phyloP scores from a whole-genome alignment of 2,113 vertebrate species.

The Callipepla squamata region DNA sequence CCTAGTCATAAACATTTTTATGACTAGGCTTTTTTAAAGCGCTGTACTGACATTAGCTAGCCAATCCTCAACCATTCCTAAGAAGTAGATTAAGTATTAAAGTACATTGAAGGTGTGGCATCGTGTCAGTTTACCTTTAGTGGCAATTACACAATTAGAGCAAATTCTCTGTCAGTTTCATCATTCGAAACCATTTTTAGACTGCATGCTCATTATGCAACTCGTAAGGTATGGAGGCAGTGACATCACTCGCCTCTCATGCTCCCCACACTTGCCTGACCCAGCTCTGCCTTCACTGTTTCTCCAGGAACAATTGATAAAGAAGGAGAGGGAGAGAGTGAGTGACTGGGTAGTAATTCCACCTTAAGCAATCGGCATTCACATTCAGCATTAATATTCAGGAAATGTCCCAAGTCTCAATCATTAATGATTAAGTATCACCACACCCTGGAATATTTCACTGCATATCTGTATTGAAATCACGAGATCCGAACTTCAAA shows the following conservation, averaged over 20 bases:
- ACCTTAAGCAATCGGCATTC: constrained; percentile 24
- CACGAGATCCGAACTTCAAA: constrained; percentile 53
- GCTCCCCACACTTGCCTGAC: background rate
- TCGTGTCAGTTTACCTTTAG: background rate
- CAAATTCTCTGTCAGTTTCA: background rate
- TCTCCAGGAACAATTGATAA: background rate
- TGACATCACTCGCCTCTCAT: background rate
- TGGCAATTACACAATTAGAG: constrained; percentile 3
- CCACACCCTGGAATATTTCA: constrained; percentile 57
- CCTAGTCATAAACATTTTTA: constrained; percentile 25
- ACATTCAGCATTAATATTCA: constrained; percentile 64
- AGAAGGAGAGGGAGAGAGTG: background rate
- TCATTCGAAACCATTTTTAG: background rate
- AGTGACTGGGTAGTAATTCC: constrained; percentile 7
- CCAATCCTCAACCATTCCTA: constrained; percentile 6
- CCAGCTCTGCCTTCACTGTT: background rate
- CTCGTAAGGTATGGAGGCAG: background rate
- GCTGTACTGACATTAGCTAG: background rate
- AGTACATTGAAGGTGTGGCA: constrained; percentile 48
- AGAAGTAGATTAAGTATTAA: constrained; percentile 35
- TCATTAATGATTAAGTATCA: constrained; percentile 61
- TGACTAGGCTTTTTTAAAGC: background rate
- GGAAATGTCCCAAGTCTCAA: constrained; percentile 58
- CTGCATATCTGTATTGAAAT: constrained; percentile 55
- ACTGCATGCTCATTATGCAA: background rate